Percentiles rank a stretch among this genome's conserved stretches.
These are phyloP conservation scores for Montipora efflorescens DNA, from an alignment of 64 coral and sea anemone genomes.

Conservation along the genomic window DNA sequence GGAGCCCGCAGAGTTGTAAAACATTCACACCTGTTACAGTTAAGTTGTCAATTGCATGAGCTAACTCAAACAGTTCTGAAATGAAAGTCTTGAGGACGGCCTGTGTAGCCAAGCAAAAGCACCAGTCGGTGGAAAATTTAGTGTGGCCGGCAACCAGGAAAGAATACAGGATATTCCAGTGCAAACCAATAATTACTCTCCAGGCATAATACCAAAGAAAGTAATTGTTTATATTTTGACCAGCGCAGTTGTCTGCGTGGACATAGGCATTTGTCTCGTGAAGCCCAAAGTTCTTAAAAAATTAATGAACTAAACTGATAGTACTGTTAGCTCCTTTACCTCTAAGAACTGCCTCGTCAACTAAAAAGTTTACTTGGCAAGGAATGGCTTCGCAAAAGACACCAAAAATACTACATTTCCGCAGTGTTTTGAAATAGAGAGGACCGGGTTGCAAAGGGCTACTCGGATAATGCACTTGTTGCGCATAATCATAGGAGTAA, in stretches of 20 bases:
- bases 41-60: conserved; percentile 13
- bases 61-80: too few relatives aligned
- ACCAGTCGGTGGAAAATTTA: too few relatives aligned
- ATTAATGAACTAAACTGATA: conserved; percentile 26
- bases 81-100: too few relatives aligned
- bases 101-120: too few relatives aligned
- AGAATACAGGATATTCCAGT: too few relatives aligned
- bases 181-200: too few relatives aligned
- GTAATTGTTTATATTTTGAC: not conserved
- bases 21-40: conserved; percentile 37
- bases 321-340: conserved; percentile 12
- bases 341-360: conserved; percentile 19
- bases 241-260: conserved; percentile 20
- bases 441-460: not conserved
- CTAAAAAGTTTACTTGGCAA: conserved; percentile 51
- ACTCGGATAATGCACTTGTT: conserved; percentile 27
- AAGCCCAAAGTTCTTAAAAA: conserved; percentile 12
- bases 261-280: not conserved
- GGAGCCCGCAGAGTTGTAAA: conserved; percentile 50
- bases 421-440: conserved; percentile 12
- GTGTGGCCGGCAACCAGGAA: too few relatives aligned
- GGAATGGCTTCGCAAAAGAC: conserved; percentile 33
- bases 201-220: too few relatives aligned
- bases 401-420: conserved; percentile 48
- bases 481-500: conserved; percentile 8